Percentiles rank a stretch among this genome's conserved stretches.
Evolutionary conservation across 64 coral and sea anemone species (phyloP).

Genomic region (Cladopsammia gracilis): DNA sequence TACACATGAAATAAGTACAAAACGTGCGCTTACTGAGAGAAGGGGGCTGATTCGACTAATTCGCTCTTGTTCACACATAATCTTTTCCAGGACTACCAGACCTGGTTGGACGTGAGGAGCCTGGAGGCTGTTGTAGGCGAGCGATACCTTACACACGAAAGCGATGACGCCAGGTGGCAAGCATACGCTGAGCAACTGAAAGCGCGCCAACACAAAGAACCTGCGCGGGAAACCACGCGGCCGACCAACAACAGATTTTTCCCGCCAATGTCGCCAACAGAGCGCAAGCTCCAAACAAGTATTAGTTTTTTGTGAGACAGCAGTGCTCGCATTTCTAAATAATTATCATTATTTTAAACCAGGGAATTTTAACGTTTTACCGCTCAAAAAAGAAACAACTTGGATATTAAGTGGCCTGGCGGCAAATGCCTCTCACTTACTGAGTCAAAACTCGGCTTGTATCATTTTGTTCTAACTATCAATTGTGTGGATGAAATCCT

Average conservation of each 20-base stretch:
- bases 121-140: conserved; percentile 86
- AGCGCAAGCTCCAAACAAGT: conserved; percentile 86
- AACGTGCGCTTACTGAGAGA: too few relatives aligned
- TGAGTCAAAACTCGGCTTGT: too few relatives aligned
- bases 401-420: background rate
- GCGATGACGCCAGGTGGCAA: conserved; percentile 92
- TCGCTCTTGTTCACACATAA: too few relatives aligned
- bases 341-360: background rate
- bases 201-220: conserved; percentile 45
- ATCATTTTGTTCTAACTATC: too few relatives aligned
- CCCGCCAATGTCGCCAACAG: conserved; percentile 57
- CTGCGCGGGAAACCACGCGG: conserved; percentile 25
- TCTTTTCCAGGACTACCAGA: conserved; percentile 84
- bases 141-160: conserved; percentile 94
- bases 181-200: conserved; percentile 80
- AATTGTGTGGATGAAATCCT: too few relatives aligned
- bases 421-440: too few relatives aligned
- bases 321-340: background rate
- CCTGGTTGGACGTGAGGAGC: conserved; percentile 94
- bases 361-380: background rate
- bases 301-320: conserved; percentile 87
- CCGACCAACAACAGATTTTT: conserved; percentile 88
- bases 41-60: too few relatives aligned
- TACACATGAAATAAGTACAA: too few relatives aligned
- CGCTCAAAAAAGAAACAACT: background rate